Percentiles rank a stretch among this genome's conserved stretches.
Evolutionary conservation across 2,888 invertebrate species (phyloP).

Genomic region (Acanthosepion pharaonis): DNA sequence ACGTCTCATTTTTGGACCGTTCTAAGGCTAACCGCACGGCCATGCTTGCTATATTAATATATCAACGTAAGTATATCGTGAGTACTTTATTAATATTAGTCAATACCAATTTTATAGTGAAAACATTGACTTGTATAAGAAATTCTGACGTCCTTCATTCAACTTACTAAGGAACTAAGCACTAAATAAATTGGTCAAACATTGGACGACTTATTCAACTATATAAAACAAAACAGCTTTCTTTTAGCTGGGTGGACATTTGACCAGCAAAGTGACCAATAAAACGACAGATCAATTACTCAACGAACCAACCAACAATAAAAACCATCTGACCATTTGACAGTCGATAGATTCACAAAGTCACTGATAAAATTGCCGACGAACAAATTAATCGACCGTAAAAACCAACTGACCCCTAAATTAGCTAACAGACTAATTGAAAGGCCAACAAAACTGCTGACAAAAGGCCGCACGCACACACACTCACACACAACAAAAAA

Average conservation of each 20-base stretch:
- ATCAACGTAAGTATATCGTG: too few species aligned
- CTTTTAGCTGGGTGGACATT: not conserved
- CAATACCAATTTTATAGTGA: too few species aligned
- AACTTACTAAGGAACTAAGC: too few species aligned
- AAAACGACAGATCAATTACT: not conserved
- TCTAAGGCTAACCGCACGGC: too few species aligned
- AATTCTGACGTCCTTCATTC: too few species aligned
- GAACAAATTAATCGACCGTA: not conserved
- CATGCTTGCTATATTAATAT: too few species aligned
- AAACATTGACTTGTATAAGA: too few species aligned
- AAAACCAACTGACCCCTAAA: slow-evolving; percentile 18
- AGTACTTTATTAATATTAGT: too few species aligned
- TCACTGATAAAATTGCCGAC: not conserved
- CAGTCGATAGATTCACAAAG: not conserved
- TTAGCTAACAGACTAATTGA: not conserved
- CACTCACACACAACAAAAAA: not conserved
- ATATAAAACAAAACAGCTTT: too few species aligned
- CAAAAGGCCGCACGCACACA: not conserved
- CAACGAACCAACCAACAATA: not conserved
- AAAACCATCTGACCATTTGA: not conserved
- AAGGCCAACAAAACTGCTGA: not conserved
- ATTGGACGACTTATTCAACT: too few species aligned
- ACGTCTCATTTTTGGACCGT: too few species aligned
- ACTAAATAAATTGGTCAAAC: too few species aligned
- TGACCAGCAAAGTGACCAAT: not conserved